These are phyloP conservation scores for Anoplophora glabripennis DNA, from an alignment of 1,140 invertebrate genomes.

Conservation along the genomic window DNA sequence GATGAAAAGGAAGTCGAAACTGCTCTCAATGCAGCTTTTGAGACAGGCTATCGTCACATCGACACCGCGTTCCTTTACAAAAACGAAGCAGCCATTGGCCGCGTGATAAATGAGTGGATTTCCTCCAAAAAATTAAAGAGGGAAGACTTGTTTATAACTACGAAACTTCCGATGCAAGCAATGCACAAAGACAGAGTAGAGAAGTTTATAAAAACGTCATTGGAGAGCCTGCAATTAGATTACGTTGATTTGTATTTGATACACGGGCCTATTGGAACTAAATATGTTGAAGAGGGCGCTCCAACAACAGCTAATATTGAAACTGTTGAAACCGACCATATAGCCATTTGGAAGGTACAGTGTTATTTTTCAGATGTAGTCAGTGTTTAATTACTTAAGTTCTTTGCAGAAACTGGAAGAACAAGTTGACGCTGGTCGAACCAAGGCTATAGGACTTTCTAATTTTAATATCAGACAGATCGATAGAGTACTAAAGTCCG, in stretches of 20 bases:
- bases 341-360: constrained; percentile 69
- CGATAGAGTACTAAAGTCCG: constrained; percentile 59
- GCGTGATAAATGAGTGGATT: constrained; percentile 71
- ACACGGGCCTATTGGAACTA: constrained; percentile 1
- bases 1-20: too few relatives aligned
- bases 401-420: constrained; percentile 69
- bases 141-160: constrained; percentile 63
- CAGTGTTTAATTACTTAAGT: not conserved
- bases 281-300: not conserved
- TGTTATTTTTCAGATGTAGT: not conserved
- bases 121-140: constrained; percentile 63
- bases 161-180: constrained; percentile 53
- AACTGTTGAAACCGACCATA: constrained; percentile 61
- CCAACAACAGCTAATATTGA: not conserved
- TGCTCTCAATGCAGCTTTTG: constrained; percentile 62
- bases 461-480: constrained; percentile 77
- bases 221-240: constrained; percentile 4
- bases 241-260: constrained; percentile 14
- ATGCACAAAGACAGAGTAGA: constrained; percentile 12
- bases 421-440: constrained; percentile 62
- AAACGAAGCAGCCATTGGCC: constrained; percentile 78
- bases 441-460: constrained; percentile 73
- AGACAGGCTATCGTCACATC: constrained; percentile 72
- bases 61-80: constrained; percentile 79
- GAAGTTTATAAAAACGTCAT: not conserved